A percentile compares a stretch with the other conserved stretches of the same genome.
Evolutionary conservation across 2,888 invertebrate genomes (phyloP).

Genomic region (Yponomeuta evonymella): DNA sequence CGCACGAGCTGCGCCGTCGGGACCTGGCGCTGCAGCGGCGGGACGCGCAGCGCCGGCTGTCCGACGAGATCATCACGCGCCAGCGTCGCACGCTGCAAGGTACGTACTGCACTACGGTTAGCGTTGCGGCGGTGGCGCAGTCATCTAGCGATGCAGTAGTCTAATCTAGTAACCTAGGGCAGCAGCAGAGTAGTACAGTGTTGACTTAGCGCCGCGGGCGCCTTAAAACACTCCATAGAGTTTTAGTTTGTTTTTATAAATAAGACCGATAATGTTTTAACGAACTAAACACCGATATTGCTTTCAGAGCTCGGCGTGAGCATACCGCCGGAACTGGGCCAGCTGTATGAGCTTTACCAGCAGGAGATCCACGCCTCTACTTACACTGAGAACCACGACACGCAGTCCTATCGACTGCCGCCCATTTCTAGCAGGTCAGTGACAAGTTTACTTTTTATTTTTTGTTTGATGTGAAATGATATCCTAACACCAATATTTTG

Average conservation of each 20-base stretch:
- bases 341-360: constrained; percentile 88
- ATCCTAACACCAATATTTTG: constrained; percentile 11
- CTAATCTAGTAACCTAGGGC: too few species aligned
- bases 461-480: too few species aligned
- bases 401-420: constrained; percentile 76
- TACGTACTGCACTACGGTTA: constrained; percentile 39
- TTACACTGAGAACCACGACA: constrained; percentile 79
- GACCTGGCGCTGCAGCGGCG: constrained; percentile 89
- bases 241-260: too few species aligned
- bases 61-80: constrained; percentile 93
- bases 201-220: constrained; percentile 78
- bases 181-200: too few species aligned
- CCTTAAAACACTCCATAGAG: too few species aligned
- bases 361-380: constrained; percentile 91
- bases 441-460: background rate
- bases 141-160: too few species aligned
- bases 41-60: constrained; percentile 88
- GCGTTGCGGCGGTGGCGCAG: constrained; percentile 64
- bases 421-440: constrained; percentile 78
- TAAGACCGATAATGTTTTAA: background rate
- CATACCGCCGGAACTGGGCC: constrained; percentile 84
- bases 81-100: constrained; percentile 91
- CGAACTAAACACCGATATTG: background rate
- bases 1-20: constrained; percentile 89
- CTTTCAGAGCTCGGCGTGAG: constrained; percentile 79